Evolutionary conservation across 2,113 vertebrate species (phyloP), one percentile per base, ranked within the genome.

Genomic region (Callithrix jacchus): DNA sequence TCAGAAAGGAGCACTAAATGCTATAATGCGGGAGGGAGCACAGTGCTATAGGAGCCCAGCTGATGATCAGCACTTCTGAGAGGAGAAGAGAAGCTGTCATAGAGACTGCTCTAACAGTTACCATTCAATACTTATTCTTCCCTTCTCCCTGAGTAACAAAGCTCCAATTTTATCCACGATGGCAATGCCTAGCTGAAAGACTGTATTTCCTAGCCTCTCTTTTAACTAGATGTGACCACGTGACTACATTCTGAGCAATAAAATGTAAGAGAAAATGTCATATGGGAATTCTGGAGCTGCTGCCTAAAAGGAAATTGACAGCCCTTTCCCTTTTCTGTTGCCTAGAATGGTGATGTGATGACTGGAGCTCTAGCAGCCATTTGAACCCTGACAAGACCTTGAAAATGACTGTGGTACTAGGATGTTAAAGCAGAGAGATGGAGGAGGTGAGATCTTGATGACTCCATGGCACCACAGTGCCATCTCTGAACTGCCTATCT

Each of bases 211-310:
- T 64, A 64, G 58, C 35, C 42, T 86, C 27, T 94, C 8, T 35
- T 82, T 74, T 37, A 64, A 68, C 17, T 83, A 54, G 14, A 30
- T 61, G 5, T 37, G 42, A 82, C 20, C 66, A 54, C 23, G 61
- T 56, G 52, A 93, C 18, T 68, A 47, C 90, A 81, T 92, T 92
- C 21, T 70, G 35, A 74, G 85, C 71, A 87, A 40, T 91, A 40
- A 89, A 92, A 93, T 91, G 66, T 21, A 89, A 64, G 94, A 95
- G 20, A 18, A 93, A 94, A 93, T 25, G 27, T 77, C 58, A 89
- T 6, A 23, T 92, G 77, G 47, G 49, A 77, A 42, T 93, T 66
- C 30, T 74, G 21, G 77, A 40, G 71, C 23, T 35, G 32, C 35
- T 84, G 45, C 64, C 87, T 90, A 58, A 81, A 85, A 93, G 52